Evolutionary conservation across 2,888 invertebrate genomes (phyloP).

Genomic region (Galeruca laticollis): DNA sequence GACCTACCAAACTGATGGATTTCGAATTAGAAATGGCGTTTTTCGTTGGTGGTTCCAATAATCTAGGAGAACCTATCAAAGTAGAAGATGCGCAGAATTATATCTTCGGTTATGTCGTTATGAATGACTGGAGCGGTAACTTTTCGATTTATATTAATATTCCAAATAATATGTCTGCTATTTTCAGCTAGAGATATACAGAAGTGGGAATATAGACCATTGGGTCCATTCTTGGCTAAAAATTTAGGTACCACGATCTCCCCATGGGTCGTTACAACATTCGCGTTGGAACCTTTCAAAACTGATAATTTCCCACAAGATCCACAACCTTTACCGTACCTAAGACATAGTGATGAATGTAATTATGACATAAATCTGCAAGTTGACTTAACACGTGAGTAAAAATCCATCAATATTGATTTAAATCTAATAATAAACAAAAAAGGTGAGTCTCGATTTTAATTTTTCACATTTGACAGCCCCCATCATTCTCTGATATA

Average conservation of each 20-base stretch:
- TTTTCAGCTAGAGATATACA: conserved; percentile 94
- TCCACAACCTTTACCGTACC: conserved; percentile 88
- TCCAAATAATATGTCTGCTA: conserved; percentile 3
- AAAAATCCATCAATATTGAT: no score
- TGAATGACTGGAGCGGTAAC: conserved; percentile 99
- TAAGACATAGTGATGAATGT: conserved; percentile 85
- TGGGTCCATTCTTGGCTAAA: conserved; percentile 97
- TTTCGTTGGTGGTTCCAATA: conserved; percentile 91
- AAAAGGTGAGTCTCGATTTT: no score
- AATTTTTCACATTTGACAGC: no score
- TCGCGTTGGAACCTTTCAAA: conserved; percentile 89
- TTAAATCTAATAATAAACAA: no score
- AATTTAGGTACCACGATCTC: conserved; percentile 96
- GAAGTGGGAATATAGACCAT: conserved; percentile 98
- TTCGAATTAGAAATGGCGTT: conserved; percentile 98
- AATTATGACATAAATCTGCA: conserved; percentile 95
- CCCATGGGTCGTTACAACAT: conserved; percentile 96
- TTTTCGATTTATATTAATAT: not conserved
- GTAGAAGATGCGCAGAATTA: conserved; percentile 87
- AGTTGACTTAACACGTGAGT: conserved; percentile 86
- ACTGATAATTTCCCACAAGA: conserved; percentile 87
- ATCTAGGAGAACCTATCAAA: conserved; percentile 84
- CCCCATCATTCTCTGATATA: no score
- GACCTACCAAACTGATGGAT: conserved; percentile 89
- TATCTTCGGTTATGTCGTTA: conserved; percentile 97